These are phyloP conservation scores for Parambassis ranga DNA, from an alignment of 2,797 vertebrate genomes.

Conservation along the genomic window DNA sequence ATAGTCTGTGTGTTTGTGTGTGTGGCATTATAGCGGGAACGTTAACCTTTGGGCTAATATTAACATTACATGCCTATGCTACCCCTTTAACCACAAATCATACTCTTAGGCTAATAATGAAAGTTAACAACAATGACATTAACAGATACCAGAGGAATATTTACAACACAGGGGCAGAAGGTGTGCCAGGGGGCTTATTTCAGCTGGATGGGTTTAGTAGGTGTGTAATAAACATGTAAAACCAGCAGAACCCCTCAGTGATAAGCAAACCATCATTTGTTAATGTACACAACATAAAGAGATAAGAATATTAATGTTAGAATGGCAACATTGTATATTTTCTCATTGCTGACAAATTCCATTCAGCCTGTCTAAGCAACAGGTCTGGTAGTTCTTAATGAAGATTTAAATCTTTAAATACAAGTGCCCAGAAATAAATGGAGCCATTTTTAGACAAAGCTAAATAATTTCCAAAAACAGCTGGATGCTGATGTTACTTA, in stretches of 20 bases:
- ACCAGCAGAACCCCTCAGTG: conserved; percentile 36
- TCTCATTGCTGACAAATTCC: neutral
- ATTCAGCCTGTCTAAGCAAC: neutral
- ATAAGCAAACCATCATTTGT: conserved; percentile 31
- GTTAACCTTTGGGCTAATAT: conserved; percentile 77
- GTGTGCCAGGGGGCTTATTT: conserved; percentile 47
- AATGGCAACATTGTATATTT: neutral
- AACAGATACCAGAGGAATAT: conserved; percentile 77
- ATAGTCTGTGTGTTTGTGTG: conserved; percentile 54
- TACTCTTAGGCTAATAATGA: conserved; percentile 77
- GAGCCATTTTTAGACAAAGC: neutral
- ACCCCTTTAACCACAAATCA: conserved; percentile 77
- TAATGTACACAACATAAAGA: conserved; percentile 1
- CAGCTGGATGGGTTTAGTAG: conserved; percentile 53
- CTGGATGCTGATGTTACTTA: neutral
- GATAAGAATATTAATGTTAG: neutral
- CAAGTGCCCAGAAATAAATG: neutral
- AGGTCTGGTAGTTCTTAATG: neutral
- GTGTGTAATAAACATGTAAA: conserved; percentile 56
- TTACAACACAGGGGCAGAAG: conserved; percentile 67
- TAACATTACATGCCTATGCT: conserved; percentile 80
- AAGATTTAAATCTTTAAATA: neutral
- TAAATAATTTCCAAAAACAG: neutral
- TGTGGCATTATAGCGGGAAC: conserved; percentile 69
- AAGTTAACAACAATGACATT: conserved; percentile 81